These are phyloP conservation scores for Apteryx mantelli DNA, from an alignment of 2,113 vertebrate species.

Conservation along the genomic window DNA sequence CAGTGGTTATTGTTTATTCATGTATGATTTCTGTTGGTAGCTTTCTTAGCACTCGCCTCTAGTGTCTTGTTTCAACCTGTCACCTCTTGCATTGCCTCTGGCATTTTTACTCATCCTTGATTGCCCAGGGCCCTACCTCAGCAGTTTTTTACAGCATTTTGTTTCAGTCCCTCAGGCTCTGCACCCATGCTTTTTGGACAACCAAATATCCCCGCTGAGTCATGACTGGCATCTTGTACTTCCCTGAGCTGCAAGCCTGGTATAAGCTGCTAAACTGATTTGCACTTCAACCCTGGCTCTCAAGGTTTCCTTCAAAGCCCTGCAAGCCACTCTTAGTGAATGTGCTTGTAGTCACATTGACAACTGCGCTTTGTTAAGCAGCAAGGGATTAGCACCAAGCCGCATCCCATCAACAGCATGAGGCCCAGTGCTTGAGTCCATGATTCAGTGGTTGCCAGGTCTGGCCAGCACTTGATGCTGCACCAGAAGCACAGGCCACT, in stretches of 20 bases:
- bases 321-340: neutral
- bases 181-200: neutral
- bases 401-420: neutral
- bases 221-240: neutral
- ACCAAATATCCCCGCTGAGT: neutral
- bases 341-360: neutral
- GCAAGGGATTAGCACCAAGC: neutral
- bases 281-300: neutral
- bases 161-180: neutral
- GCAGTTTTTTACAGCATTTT: neutral
- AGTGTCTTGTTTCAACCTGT: neutral
- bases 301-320: neutral
- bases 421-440: neutral
- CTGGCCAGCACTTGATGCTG: neutral
- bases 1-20: constrained; percentile 36
- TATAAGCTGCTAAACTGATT: neutral
- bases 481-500: neutral
- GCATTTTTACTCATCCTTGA: neutral
- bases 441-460: neutral
- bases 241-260: neutral
- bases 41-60: neutral
- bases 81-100: neutral
- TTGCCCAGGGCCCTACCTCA: neutral
- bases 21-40: neutral
- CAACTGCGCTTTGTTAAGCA: neutral